Evolutionary conservation across 2,797 vertebrate species (phyloP).

Genomic region (Pangasius sanitwongsei): DNA sequence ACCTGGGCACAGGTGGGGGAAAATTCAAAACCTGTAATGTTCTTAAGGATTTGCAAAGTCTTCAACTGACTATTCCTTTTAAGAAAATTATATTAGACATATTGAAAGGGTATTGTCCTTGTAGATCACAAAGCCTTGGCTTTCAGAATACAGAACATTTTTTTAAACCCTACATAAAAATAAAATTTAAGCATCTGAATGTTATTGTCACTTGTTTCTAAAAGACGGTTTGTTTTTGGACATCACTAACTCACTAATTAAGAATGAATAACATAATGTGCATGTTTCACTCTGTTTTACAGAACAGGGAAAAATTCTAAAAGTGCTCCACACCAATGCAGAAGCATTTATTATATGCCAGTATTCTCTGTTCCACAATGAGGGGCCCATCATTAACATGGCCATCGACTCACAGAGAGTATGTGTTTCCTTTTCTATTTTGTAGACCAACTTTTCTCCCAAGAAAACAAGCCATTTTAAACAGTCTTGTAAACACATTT

Average conservation of each 20-base stretch:
- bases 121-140: neutral
- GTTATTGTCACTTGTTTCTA: neutral
- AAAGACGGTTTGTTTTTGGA: neutral
- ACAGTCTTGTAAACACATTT: neutral
- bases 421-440: conserved; percentile 20
- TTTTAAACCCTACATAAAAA: neutral
- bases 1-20: conserved; percentile 79
- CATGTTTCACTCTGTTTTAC: conserved; percentile 42
- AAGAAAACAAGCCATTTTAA: neutral
- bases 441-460: neutral
- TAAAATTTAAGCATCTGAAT: neutral
- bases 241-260: neutral
- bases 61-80: neutral
- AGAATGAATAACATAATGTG: neutral
- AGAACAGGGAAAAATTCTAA: conserved; percentile 83
- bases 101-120: neutral
- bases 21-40: neutral
- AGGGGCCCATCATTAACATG: conserved; percentile 79
- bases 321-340: conserved; percentile 77
- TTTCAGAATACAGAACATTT: neutral
- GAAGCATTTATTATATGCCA: conserved; percentile 82
- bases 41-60: neutral
- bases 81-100: neutral
- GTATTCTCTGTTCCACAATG: conserved; percentile 78
- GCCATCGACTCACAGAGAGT: conserved; percentile 79